A percentile compares a stretch with the other conserved stretches of the same genome.
phyloP scores from a whole-genome alignment of 2,888 invertebrate genomes.

The Omphaloscelis lunosa region DNA sequence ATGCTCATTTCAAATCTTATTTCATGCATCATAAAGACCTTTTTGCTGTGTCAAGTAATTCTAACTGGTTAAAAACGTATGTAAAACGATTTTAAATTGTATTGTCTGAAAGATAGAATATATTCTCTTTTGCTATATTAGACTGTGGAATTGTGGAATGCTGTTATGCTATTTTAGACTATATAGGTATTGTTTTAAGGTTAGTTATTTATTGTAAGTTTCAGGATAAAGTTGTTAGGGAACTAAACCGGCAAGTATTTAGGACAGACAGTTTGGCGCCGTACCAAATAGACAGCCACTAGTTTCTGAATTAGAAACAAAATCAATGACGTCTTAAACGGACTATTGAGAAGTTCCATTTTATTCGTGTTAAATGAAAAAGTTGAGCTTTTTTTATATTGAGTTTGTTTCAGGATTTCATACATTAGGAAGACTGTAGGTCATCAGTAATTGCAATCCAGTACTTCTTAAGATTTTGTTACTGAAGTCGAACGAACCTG shows the following conservation, averaged over 20 bases:
- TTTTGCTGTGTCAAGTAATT: slow-evolving; percentile 29
- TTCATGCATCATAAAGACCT: background rate
- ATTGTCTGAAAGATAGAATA: background rate
- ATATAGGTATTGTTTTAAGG: background rate
- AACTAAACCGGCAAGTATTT: slow-evolving; percentile 74
- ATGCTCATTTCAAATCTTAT: slow-evolving; percentile 39
- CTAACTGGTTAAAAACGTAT: slow-evolving; percentile 25
- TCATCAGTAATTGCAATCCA: background rate
- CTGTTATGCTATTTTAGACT: slow-evolving; percentile 33
- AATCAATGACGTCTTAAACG: slow-evolving; percentile 53
- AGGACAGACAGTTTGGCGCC: slow-evolving; percentile 85
- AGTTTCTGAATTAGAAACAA: slow-evolving; percentile 64
- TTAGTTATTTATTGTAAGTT: slow-evolving; percentile 25
- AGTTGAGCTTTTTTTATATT: background rate
- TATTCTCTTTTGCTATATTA: slow-evolving; percentile 32
- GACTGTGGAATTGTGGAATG: background rate
- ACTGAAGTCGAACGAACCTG: background rate
- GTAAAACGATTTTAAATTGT: slow-evolving; percentile 11
- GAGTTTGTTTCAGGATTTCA: background rate
- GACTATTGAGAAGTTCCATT: background rate
- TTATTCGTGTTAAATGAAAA: background rate
- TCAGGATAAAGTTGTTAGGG: slow-evolving; percentile 44
- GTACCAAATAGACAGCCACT: slow-evolving; percentile 74
- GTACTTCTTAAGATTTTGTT: background rate
- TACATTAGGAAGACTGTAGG: background rate